These are phyloP conservation scores for Caenorhabditis japonica DNA, from an alignment of 2,888 invertebrate species.

Conservation along the genomic window DNA sequence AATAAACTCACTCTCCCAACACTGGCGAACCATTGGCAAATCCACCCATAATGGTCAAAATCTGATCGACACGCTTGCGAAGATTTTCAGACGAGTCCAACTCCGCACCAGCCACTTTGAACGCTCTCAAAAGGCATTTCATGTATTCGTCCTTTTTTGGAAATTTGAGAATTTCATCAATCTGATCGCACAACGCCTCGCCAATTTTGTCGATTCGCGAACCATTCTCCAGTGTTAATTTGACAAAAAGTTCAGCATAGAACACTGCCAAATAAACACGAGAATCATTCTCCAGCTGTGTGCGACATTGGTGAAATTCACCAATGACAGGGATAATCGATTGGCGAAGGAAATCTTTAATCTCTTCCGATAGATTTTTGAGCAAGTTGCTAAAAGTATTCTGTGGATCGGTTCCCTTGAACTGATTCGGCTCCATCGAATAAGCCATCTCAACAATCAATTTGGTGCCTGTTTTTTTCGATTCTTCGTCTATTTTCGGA, in stretches of 20 bases:
- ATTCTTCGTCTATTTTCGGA: conserved; percentile 27
- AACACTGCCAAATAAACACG: conserved; percentile 41
- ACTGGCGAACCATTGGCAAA: conserved; percentile 47
- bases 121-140: conserved; percentile 30
- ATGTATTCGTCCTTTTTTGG: conserved; percentile 36
- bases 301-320: conserved; percentile 13
- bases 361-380: conserved; percentile 22
- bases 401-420: conserved; percentile 43
- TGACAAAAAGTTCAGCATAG: conserved; percentile 38
- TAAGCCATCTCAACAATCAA: conserved; percentile 46
- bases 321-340: conserved; percentile 19
- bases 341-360: conserved; percentile 30
- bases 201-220: conserved; percentile 32
- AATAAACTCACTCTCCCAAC: conserved; percentile 42
- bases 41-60: conserved; percentile 53
- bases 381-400: conserved; percentile 48
- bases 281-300: conserved; percentile 9
- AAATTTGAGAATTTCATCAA: conserved; percentile 40
- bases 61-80: conserved; percentile 25
- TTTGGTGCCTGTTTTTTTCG: conserved; percentile 20
- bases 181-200: conserved; percentile 28
- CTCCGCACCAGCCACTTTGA: conserved; percentile 48
- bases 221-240: conserved; percentile 40
- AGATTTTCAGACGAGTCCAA: conserved; percentile 19
- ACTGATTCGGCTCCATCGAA: conserved; percentile 30